A percentile compares a stretch with the other conserved stretches of the same genome.
These are phyloP conservation scores for Dreissena polymorpha DNA, from an alignment of 1,140 invertebrate species.

Conservation along the genomic window DNA sequence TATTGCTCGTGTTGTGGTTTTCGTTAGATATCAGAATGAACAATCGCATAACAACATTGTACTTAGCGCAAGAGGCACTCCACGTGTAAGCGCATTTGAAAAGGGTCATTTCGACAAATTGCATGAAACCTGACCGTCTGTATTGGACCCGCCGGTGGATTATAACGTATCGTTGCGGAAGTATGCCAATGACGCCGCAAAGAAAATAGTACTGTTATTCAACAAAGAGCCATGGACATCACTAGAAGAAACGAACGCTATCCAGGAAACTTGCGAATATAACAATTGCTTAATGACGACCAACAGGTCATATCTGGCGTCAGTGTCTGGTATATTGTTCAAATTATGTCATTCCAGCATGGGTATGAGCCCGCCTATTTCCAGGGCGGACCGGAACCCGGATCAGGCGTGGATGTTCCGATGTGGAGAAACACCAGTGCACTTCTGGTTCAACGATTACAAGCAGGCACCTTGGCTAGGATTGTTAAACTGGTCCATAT, in stretches of 20 bases:
- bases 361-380: neutral
- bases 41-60: too few relatives aligned
- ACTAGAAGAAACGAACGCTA: neutral
- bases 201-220: neutral
- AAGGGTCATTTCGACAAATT: too few relatives aligned
- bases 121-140: too few relatives aligned
- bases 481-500: conserved; percentile 24
- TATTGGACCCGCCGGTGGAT: neutral
- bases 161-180: neutral
- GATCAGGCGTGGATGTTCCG: conserved; percentile 18
- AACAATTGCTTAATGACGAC: conserved; percentile 13
- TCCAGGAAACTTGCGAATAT: neutral
- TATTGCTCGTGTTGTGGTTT: too few relatives aligned
- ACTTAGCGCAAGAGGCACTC: too few relatives aligned
- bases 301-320: neutral
- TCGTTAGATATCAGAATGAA: too few relatives aligned
- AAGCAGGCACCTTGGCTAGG: neutral
- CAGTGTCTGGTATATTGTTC: neutral
- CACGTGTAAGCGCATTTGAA: too few relatives aligned
- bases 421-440: conserved; percentile 5
- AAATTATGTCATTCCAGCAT: neutral
- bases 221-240: neutral
- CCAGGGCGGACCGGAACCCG: neutral
- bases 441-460: neutral
- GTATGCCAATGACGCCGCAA: neutral